Evolutionary conservation across 2,888 invertebrate species (phyloP).

Genomic region (Lingula anatina): DNA sequence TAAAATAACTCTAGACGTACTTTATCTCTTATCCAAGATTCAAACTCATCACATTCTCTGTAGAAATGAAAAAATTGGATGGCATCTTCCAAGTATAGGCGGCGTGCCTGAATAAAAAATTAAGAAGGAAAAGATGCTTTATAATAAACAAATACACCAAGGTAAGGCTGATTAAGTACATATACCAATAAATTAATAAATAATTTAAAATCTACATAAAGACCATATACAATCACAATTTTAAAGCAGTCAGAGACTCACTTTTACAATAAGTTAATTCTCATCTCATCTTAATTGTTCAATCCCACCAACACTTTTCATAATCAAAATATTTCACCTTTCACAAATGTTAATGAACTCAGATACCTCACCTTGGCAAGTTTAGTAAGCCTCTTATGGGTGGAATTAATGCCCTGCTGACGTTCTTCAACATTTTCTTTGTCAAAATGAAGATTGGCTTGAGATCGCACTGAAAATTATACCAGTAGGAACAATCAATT

Average conservation of each 20-base stretch:
- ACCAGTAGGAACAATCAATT: too few species aligned
- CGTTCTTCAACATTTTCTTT: constrained; percentile 75
- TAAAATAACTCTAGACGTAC: constrained; percentile 29
- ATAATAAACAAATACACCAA: too few species aligned
- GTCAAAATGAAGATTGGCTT: constrained; percentile 56
- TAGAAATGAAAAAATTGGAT: constrained; percentile 89
- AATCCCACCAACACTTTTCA: too few species aligned
- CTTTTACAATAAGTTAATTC: too few species aligned
- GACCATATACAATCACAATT: too few species aligned
- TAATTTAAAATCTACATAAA: neutral
- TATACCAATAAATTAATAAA: too few species aligned
- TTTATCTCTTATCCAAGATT: constrained; percentile 94
- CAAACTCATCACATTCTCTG: constrained; percentile 95
- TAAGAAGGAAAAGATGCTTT: constrained; percentile 3
- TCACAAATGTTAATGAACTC: too few species aligned
- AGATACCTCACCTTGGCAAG: constrained; percentile 66
- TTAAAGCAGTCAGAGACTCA: too few species aligned
- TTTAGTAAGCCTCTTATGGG: constrained; percentile 75
- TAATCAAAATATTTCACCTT: too few species aligned
- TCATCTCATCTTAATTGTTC: too few species aligned
- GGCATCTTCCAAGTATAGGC: constrained; percentile 82
- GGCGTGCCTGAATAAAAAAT: constrained; percentile 59
- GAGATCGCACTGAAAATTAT: constrained; percentile 45
- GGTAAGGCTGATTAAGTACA: too few species aligned
- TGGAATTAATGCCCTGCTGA: constrained; percentile 72